Percentiles rank a stretch among this genome's conserved stretches.
phyloP scores from a whole-genome alignment of 2,113 vertebrate species.

The Ginglymostoma cirratum region DNA sequence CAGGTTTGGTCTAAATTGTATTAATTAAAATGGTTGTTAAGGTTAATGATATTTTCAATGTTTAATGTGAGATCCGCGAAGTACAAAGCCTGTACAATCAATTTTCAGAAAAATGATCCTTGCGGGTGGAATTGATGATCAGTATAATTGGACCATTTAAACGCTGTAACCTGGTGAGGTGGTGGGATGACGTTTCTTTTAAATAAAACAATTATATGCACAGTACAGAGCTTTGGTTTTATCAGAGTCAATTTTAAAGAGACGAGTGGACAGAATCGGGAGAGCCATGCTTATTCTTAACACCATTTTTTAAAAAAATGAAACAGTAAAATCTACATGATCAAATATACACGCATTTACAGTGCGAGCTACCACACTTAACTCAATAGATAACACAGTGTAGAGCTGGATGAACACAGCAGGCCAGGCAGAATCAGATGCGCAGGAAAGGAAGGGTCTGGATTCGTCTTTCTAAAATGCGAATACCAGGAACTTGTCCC shows the following conservation, averaged over 20 bases:
- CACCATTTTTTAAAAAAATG: no score
- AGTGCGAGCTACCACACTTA: neutral
- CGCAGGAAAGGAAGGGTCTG: no score
- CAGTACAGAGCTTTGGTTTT: neutral
- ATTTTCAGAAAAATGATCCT: neutral
- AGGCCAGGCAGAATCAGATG: no score
- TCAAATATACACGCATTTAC: neutral
- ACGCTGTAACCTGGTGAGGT: neutral
- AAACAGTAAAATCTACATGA: neutral
- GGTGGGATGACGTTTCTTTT: neutral
- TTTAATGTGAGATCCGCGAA: neutral
- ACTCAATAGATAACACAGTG: neutral
- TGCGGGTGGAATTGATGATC: neutral
- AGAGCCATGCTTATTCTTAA: neutral
- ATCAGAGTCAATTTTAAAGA: no score
- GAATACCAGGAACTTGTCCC: neutral
- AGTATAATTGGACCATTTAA: neutral
- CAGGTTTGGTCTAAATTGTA: neutral
- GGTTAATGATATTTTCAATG: neutral
- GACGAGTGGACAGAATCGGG: neutral
- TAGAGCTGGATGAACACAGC: no score
- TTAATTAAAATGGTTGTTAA: neutral
- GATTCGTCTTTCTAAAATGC: no score
- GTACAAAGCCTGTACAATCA: neutral
- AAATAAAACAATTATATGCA: neutral